Conservation (phyloP, 1,140 invertebrate genomes). For the Drosophila rhopaloa region DNA sequence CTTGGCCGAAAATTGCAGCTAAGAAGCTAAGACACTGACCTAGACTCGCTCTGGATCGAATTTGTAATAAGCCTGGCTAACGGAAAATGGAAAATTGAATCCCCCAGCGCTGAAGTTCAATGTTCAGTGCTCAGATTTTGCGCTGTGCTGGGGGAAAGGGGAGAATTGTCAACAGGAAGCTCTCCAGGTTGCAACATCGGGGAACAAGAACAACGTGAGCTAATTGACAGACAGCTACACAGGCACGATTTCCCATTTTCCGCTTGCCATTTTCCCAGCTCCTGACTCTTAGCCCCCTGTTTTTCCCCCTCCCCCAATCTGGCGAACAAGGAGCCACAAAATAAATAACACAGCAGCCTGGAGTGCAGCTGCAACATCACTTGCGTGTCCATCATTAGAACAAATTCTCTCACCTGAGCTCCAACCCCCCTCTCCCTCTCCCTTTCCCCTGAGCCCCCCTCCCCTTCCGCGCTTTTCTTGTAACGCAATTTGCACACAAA, state of each 20-base stretch:
- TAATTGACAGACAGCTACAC: slow-evolving; percentile 78
- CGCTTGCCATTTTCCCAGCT: slow-evolving; percentile 23
- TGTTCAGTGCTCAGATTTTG: slow-evolving; percentile 10
- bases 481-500: slow-evolving; percentile 83
- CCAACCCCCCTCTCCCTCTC: background rate
- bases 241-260: slow-evolving; percentile 57
- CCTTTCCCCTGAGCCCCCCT: background rate
- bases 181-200: slow-evolving; percentile 19
- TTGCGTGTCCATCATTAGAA: slow-evolving; percentile 83
- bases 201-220: slow-evolving; percentile 64
- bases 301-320: background rate
- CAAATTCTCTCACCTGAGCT: slow-evolving; percentile 78
- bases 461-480: slow-evolving; percentile 50
- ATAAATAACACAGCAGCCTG: slow-evolving; percentile 21
- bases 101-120: slow-evolving; percentile 51
- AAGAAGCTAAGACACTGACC: slow-evolving; percentile 82
- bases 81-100: slow-evolving; percentile 56
- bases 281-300: too few species aligned
- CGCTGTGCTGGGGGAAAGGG: background rate
- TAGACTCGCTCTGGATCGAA: slow-evolving; percentile 69
- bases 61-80: slow-evolving; percentile 63
- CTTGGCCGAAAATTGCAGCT: slow-evolving; percentile 64
- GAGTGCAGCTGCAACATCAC: slow-evolving; percentile 46
- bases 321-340: slow-evolving; percentile 55
- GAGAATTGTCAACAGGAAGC: slow-evolving; percentile 37